These are phyloP conservation scores for Chaetodon trifascialis DNA, from an alignment of 2,113 vertebrate genomes.

Conservation along the genomic window DNA sequence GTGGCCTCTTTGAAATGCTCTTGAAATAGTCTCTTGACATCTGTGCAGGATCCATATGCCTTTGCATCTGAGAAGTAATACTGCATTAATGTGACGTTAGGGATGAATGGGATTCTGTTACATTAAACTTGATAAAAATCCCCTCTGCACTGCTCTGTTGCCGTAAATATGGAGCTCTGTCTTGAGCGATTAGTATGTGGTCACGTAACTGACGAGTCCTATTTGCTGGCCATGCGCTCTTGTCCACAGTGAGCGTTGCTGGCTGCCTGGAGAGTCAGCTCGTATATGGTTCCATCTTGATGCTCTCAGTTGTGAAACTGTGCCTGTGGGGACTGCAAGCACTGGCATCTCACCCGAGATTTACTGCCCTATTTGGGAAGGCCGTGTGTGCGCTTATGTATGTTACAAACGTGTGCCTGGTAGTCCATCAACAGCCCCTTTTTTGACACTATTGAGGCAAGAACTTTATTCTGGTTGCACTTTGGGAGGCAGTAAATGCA, in stretches of 20 bases:
- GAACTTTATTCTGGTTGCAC: neutral
- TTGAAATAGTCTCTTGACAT: conserved; percentile 64
- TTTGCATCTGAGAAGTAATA: conserved; percentile 34
- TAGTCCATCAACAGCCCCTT: conserved; percentile 28
- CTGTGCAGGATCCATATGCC: conserved; percentile 28
- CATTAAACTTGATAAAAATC: neutral
- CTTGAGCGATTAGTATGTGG: conserved; percentile 30
- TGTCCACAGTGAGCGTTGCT: conserved; percentile 41
- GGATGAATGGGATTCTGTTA: neutral
- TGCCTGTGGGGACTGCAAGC: conserved; percentile 73
- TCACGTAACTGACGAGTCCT: conserved; percentile 39
- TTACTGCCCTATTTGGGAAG: conserved; percentile 83
- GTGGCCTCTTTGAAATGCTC: conserved; percentile 60
- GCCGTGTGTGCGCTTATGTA: conserved; percentile 59
- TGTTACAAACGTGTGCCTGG: conserved; percentile 67
- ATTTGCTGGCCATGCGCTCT: conserved; percentile 32
- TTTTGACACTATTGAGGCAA: neutral
- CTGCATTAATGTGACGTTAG: conserved; percentile 24
- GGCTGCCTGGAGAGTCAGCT: conserved; percentile 52
- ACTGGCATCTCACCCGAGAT: conserved; percentile 76
- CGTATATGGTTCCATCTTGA: conserved; percentile 48
- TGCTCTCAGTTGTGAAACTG: conserved; percentile 71
- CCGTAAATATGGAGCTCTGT: conserved; percentile 27
- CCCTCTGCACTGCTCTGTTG: conserved; percentile 15
- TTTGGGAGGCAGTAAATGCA: neutral